Conservation (phyloP, 2,797 vertebrate species). For the Tympanoctomys barrerae region DNA sequence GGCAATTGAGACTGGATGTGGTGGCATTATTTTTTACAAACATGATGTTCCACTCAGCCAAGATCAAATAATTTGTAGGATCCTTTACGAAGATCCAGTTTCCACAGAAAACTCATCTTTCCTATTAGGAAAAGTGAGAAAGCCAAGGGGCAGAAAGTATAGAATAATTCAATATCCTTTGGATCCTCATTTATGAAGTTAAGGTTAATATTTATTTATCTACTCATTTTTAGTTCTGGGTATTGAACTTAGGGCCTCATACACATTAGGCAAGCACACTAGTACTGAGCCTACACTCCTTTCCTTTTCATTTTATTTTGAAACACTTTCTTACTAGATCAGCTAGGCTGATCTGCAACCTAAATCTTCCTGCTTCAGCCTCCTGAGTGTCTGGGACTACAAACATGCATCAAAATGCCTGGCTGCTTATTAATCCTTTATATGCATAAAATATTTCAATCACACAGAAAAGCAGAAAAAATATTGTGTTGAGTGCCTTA, state of each 20-base stretch:
- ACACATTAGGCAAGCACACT: neutral
- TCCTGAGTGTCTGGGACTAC: neutral
- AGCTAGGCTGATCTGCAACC: neutral
- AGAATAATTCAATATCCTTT: neutral
- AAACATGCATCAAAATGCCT: neutral
- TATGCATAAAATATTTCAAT: neutral
- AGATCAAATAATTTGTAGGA: neutral
- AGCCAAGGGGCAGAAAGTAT: neutral
- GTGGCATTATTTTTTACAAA: neutral
- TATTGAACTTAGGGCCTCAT: neutral
- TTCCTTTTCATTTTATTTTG: neutral
- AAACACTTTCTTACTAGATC: neutral
- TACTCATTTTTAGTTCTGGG: neutral
- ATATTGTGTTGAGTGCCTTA: neutral
- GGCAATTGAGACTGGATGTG: too few relatives aligned
- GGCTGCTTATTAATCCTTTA: neutral
- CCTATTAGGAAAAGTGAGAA: neutral
- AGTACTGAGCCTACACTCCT: neutral
- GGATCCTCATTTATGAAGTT: slow-evolving; percentile 8
- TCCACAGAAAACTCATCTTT: neutral
- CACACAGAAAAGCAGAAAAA: neutral
- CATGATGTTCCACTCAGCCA: neutral
- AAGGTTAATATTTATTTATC: neutral
- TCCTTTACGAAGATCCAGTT: neutral
- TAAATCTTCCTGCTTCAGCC: neutral